Conservation (phyloP, 2,797 vertebrate genomes). For the Allobates femoralis region DNA sequence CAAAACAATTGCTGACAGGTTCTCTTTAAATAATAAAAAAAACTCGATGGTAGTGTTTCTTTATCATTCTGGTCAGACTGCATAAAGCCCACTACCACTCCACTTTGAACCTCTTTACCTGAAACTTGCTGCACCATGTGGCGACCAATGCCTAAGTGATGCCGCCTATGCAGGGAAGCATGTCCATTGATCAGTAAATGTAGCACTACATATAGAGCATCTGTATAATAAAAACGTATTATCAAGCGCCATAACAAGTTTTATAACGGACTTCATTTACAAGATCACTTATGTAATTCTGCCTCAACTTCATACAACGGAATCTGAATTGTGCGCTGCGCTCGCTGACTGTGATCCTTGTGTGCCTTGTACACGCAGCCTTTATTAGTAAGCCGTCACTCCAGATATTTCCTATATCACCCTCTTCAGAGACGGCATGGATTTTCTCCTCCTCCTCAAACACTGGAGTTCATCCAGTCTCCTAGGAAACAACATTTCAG, state of each 20-base stretch:
- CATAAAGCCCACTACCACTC: too few relatives aligned
- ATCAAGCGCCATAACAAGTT: background rate
- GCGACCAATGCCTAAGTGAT: too few relatives aligned
- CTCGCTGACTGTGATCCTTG: background rate
- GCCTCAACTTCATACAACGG: background rate
- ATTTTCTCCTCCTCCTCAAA: constrained; percentile 34
- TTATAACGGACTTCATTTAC: background rate
- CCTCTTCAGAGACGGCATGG: constrained; percentile 24
- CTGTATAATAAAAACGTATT: background rate
- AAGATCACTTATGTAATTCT: background rate
- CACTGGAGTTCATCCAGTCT: constrained; percentile 48
- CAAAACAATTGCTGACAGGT: too few relatives aligned
- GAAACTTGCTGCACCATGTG: too few relatives aligned
- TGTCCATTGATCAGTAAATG: background rate
- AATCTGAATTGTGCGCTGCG: background rate
- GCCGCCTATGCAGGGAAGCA: too few relatives aligned
- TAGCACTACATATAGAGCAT: background rate
- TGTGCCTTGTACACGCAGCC: background rate
- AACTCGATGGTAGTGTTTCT: too few relatives aligned
- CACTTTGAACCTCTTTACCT: too few relatives aligned
- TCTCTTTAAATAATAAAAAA: too few relatives aligned
- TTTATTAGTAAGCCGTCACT: constrained; percentile 24
- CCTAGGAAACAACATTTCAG: constrained; percentile 59
- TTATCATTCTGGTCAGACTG: too few relatives aligned
- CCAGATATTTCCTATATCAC: constrained; percentile 23